Conservation (phyloP, 2,888 invertebrate species). For the Leptopterna dolabrata region DNA sequence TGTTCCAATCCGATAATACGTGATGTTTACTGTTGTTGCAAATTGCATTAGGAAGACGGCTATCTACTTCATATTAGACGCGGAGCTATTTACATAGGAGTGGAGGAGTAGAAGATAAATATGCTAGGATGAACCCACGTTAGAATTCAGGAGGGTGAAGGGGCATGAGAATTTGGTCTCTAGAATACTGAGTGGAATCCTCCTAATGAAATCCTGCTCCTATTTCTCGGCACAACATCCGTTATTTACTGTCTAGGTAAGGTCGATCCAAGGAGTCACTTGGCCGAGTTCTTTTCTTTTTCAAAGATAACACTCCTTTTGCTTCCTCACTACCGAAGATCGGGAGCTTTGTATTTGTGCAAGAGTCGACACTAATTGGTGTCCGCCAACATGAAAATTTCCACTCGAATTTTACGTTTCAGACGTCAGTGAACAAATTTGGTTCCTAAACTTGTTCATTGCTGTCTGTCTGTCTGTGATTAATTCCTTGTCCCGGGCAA, state of each 20-base stretch:
- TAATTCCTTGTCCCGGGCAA: too few species aligned
- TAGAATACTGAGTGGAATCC: constrained; percentile 37
- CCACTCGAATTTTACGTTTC: too few species aligned
- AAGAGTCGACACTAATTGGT: too few species aligned
- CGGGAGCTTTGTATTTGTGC: too few species aligned
- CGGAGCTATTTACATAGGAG: constrained; percentile 29
- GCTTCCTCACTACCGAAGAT: too few species aligned
- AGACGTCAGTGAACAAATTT: too few species aligned
- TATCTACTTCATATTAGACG: neutral
- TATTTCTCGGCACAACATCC: constrained; percentile 5
- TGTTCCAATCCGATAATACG: constrained; percentile 31
- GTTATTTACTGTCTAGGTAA: constrained; percentile 22
- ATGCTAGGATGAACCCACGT: constrained; percentile 40
- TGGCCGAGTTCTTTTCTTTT: neutral
- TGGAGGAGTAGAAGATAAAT: constrained; percentile 31
- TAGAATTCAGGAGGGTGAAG: constrained; percentile 21
- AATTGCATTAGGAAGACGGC: constrained; percentile 39
- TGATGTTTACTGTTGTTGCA: constrained; percentile 9
- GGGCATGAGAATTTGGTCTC: neutral
- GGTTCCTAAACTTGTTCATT: too few species aligned
- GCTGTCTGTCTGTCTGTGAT: too few species aligned
- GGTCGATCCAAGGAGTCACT: neutral
- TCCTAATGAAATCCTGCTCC: constrained; percentile 40
- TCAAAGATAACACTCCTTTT: too few species aligned
- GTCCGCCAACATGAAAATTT: too few species aligned